Conservation (phyloP, 2,113 vertebrate species). For the Bothrops jararaca region DNA sequence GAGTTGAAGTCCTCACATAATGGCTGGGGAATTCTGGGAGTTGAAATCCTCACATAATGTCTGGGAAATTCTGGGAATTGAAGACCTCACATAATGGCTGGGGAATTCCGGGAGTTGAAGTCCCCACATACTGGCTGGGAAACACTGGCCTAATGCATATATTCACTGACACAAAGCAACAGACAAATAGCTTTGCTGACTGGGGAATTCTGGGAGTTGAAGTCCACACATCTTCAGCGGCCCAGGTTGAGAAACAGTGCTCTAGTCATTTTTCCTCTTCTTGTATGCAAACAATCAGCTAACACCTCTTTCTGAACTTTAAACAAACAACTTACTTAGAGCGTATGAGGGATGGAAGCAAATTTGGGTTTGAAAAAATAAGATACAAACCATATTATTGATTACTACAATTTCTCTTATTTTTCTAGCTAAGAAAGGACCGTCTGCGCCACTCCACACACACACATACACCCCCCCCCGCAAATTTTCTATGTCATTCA, state of each 20-base stretch:
- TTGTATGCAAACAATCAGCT: background rate
- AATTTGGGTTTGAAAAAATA: background rate
- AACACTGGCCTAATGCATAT: too few relatives aligned
- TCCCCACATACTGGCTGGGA: too few relatives aligned
- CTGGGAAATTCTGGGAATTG: too few relatives aligned
- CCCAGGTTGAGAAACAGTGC: background rate
- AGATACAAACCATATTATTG: background rate
- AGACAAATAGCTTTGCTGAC: background rate
- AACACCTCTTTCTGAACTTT: background rate
- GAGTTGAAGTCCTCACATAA: too few relatives aligned
- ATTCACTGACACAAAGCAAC: too few relatives aligned
- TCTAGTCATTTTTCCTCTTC: background rate
- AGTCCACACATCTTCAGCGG: background rate
- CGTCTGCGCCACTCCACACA: background rate
- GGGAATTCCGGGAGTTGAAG: too few relatives aligned
- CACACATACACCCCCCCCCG: accelerated
- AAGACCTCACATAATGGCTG: too few relatives aligned
- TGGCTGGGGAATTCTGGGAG: too few relatives aligned
- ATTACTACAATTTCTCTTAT: background rate
- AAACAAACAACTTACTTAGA: background rate
- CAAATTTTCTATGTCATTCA: background rate
- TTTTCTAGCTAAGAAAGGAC: background rate
- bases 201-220: background rate
- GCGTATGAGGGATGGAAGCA: background rate
- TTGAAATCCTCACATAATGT: too few relatives aligned